Conservation (phyloP, 2,888 invertebrate genomes). For the Athripsodes cinereus region DNA sequence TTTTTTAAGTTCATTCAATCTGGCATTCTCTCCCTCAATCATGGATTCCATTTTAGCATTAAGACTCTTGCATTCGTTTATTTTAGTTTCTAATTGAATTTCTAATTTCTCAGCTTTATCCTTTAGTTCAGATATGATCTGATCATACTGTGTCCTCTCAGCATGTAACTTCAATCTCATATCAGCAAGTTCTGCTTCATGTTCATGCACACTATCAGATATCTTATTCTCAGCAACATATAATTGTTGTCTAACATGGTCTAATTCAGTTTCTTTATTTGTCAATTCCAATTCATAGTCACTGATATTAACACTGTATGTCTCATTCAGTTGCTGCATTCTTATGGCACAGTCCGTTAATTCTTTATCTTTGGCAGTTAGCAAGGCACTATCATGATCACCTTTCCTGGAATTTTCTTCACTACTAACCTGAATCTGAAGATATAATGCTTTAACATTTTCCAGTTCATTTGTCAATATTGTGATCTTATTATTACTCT, state of each 20-base stretch:
- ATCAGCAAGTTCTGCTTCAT: constrained; percentile 49
- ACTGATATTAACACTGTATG: constrained; percentile 21
- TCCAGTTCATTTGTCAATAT: constrained; percentile 36
- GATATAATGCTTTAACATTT: constrained; percentile 30
- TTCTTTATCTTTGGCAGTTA: constrained; percentile 22
- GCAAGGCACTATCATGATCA: constrained; percentile 34
- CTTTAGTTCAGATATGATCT: constrained; percentile 23
- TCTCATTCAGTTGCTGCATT: constrained; percentile 15
- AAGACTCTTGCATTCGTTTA: constrained; percentile 45
- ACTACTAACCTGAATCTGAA: constrained; percentile 26
- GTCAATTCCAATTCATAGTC: constrained; percentile 17
- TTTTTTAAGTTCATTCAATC: constrained; percentile 51
- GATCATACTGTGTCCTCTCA: constrained; percentile 37
- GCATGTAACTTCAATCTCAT: constrained; percentile 51
- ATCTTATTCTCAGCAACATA: constrained; percentile 30
- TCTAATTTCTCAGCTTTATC: constrained; percentile 35
- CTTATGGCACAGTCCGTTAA: constrained; percentile 9
- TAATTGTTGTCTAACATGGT: constrained; percentile 18
- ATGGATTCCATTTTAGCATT: constrained; percentile 44
- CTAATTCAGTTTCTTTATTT: constrained; percentile 24
- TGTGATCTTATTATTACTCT: neutral
- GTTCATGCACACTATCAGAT: constrained; percentile 48
- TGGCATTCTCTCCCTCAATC: constrained; percentile 50
- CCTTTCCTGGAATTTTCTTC: constrained; percentile 37
- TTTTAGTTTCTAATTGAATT: constrained; percentile 41